A percentile compares a stretch with the other conserved stretches of the same genome.
Evolutionary conservation across 2,797 vertebrate genomes (phyloP).

Genomic region (Acrossocheilus wenchowensis): DNA sequence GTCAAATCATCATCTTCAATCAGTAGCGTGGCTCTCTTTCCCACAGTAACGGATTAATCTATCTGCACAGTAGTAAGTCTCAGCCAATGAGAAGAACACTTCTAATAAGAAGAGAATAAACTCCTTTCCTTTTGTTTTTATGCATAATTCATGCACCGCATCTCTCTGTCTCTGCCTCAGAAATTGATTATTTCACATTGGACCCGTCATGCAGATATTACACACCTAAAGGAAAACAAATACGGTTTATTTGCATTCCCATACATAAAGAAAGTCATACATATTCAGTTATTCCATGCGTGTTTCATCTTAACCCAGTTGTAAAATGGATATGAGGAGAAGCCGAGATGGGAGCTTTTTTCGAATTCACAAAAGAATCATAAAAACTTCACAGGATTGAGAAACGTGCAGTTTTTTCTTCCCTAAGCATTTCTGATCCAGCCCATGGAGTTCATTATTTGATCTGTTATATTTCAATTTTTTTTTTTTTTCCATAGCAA

Average conservation of each 20-base stretch:
- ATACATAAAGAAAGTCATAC: conserved; percentile 32
- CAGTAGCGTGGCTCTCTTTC: conserved; percentile 35
- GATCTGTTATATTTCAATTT: conserved; percentile 24
- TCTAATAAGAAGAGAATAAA: conserved; percentile 52
- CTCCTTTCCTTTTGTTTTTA: conserved; percentile 44
- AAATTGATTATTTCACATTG: conserved; percentile 34
- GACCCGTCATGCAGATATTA: conserved; percentile 34
- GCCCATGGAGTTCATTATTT: conserved; percentile 25
- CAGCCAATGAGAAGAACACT: conserved; percentile 18
- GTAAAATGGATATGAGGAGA: conserved; percentile 30
- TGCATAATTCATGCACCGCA: conserved; percentile 62
- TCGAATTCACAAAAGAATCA: neutral
- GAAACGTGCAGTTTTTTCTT: conserved; percentile 16
- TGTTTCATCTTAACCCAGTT: conserved; percentile 37
- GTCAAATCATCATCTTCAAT: conserved; percentile 36
- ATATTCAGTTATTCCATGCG: conserved; percentile 32
- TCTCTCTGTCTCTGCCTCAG: conserved; percentile 2
- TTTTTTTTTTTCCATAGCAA: no score
- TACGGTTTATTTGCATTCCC: conserved; percentile 18
- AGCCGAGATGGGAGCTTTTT: neutral
- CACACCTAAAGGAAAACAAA: conserved; percentile 43
- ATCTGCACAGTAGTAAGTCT: conserved; percentile 20
- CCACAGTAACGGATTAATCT: conserved; percentile 17
- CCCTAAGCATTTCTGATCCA: conserved; percentile 15
- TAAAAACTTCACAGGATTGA: conserved; percentile 22